Base-by-base conservation (phyloP, 2,113 vertebrate species). In the Nesoenas mayeri region DNA sequence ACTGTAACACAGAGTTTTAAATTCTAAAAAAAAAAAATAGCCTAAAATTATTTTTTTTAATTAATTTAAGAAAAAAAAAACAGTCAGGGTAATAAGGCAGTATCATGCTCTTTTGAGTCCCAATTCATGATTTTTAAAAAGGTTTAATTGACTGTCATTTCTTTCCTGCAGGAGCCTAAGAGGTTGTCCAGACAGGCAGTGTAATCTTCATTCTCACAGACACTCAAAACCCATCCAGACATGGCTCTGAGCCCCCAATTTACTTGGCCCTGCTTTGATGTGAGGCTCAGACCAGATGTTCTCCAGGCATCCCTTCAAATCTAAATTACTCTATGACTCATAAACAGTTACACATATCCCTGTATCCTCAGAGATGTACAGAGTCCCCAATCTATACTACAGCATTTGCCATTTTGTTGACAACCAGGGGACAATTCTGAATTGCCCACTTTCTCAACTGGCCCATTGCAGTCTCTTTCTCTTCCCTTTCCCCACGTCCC, bases 401-500 rank as follows among this genome's bases (percentile, higher is more conserved):
- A n/a, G 20, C 22, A 12, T 31, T 19, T 18, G 19, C 28, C 47
- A 25, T 62, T 66, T 70, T 36, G 69, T 16, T 71, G 90, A 25
- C 71, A 90, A 10, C 15, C 56, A 71, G 20, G 15, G 32, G 25
- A 53, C 42, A 47, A 26, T 32, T 67, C 47, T 12, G 29, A 34
- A 34, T 6, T 0, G 0, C 5, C 14, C 19, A 5, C 34, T 70
- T 78, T 70, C 51, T 42, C 53, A 5, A 2, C 19, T 21, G 2
- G 5, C 25, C 28, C 2, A 0, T 2, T 38, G n/a, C 74, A 25
- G 34, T 6, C 16, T 66, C 48, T 10, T 18, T 25, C 19, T 53
- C 12, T 11, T 4, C 4, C 5, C 2, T 28, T 54, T 58, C 47
- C 36, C 36, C 28, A 19, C 26, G 22, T 60, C 1, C 0, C 22